Percentiles rank a stretch among this genome's conserved stretches.
Evolutionary conservation across 1,140 invertebrate genomes (phyloP).

Genomic region (Nephotettix cincticeps): DNA sequence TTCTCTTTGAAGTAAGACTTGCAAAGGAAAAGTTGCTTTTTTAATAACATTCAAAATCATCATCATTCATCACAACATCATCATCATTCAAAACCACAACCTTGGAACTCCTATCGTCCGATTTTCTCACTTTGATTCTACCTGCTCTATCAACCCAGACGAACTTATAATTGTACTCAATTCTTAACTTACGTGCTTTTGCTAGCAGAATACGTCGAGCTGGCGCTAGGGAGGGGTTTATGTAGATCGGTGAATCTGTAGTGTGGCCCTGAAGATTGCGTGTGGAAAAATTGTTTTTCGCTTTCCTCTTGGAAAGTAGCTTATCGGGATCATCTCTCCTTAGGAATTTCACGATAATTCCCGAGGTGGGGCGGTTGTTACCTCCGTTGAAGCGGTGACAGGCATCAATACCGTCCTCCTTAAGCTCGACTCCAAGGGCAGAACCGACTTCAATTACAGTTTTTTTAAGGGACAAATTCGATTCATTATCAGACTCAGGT

Average conservation of each 20-base stretch:
- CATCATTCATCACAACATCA: too few species aligned
- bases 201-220: background rate
- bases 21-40: too few species aligned
- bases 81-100: background rate
- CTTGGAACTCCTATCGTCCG: background rate
- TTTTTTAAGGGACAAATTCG: constrained; percentile 11
- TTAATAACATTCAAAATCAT: too few species aligned
- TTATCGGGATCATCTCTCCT: constrained; percentile 9
- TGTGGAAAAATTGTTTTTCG: constrained; percentile 14
- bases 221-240: constrained; percentile 1
- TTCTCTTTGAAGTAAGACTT: too few species aligned
- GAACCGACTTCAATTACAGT: constrained; percentile 14
- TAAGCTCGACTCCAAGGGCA: background rate
- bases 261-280: background rate
- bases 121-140: background rate
- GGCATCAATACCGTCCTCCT: constrained; percentile 9
- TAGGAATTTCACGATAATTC: constrained; percentile 14
- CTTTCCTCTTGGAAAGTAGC: background rate
- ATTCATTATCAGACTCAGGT: background rate
- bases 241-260: constrained; percentile 15
- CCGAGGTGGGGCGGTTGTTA: background rate
- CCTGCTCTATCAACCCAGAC: background rate
- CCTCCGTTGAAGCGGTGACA: constrained; percentile 7
- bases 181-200: constrained; percentile 6
- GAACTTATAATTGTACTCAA: background rate